These are phyloP conservation scores for Triplophysa tibetana DNA, from an alignment of 2,113 vertebrate species.

Conservation along the genomic window DNA sequence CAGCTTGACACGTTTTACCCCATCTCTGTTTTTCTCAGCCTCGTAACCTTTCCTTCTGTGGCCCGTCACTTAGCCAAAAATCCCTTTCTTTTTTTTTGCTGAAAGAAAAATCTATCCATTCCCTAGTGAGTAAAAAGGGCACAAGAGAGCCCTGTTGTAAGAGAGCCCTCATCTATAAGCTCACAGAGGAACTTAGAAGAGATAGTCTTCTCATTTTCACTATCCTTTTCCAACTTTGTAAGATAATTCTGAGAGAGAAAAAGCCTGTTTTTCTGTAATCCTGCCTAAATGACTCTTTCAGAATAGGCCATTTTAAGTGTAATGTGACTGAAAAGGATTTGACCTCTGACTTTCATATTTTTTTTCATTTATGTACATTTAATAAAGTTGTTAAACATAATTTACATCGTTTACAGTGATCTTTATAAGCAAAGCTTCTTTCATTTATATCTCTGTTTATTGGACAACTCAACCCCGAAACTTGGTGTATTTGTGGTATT, in stretches of 20 bases:
- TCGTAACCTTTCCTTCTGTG: conserved; percentile 50
- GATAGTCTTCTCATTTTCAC: conserved; percentile 19
- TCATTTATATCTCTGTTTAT: not conserved
- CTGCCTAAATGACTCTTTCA: conserved; percentile 5
- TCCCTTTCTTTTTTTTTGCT: not conserved
- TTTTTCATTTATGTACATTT: conserved; percentile 16
- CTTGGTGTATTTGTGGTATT: conserved; percentile 42
- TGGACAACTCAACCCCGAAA: not conserved
- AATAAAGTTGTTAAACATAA: not conserved
- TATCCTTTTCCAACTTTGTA: conserved; percentile 5
- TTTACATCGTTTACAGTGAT: not conserved
- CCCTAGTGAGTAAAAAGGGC: conserved; percentile 32
- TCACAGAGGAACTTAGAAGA: conserved; percentile 14
- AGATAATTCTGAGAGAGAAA: not conserved
- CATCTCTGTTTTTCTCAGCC: conserved; percentile 2
- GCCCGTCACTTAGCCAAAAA: conserved; percentile 41
- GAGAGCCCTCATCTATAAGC: conserved; percentile 20
- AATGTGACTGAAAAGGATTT: not conserved
- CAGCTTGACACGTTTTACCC: conserved; percentile 25
- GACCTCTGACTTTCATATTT: conserved; percentile 7
- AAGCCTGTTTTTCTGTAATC: conserved; percentile 13
- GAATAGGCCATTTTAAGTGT: conserved; percentile 18
- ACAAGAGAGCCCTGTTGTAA: conserved; percentile 11
- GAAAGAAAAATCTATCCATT: conserved; percentile 17
- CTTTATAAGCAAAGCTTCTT: not conserved